Evolutionary conservation across 2,888 invertebrate species (phyloP), one percentile per base, ranked within the genome.

Genomic region (Troides aeacus): DNA sequence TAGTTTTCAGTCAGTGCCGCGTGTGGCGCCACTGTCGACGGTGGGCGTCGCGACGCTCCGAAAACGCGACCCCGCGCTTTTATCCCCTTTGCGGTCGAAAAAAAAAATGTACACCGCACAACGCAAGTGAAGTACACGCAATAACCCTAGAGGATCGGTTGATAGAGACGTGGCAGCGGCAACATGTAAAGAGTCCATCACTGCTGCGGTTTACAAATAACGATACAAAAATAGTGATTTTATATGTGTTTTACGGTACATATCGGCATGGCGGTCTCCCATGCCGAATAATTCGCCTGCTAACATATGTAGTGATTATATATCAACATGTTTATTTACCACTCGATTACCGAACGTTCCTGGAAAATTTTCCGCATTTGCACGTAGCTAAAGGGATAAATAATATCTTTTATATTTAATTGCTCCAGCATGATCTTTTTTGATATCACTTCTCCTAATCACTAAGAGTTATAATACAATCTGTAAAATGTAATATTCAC

Each of bases 11-110:
- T 78, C 91, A 92, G 92, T 92, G 89, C 88, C 89, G 89, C 84
- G 81, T 85, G 89, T 81, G 90, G 90, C 92, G 91, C 90, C 91
- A 88, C 89, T 85, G 81, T 85, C 80, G 85, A 77, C 84, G 89
- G 90, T 83, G 85, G 86, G 86, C 89, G 90, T 85, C 85, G 86
- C 84, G 83, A 81, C 84, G 85, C 86, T 84, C 82, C 77, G 75
- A 76, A 74, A 76, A 78, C 70, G 63, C 74, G 75, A 78, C 72
- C 81, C 79, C 86, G 86, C 84, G 84, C 76, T 76, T 82, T 83
- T 77, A 64, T 72, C 63, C 57, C 57, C 23, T 42, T 75, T 60
- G 62, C 59, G 39, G 59, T 57, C 63, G 66, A 12, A 23, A 66
- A 69, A 69, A 70, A 69, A 69, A 70, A 70, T 66, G 63, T 66